A percentile compares a stretch with the other conserved stretches of the same genome.
phyloP scores from a whole-genome alignment of 2,113 vertebrate species.

The Dipodomys spectabilis region DNA sequence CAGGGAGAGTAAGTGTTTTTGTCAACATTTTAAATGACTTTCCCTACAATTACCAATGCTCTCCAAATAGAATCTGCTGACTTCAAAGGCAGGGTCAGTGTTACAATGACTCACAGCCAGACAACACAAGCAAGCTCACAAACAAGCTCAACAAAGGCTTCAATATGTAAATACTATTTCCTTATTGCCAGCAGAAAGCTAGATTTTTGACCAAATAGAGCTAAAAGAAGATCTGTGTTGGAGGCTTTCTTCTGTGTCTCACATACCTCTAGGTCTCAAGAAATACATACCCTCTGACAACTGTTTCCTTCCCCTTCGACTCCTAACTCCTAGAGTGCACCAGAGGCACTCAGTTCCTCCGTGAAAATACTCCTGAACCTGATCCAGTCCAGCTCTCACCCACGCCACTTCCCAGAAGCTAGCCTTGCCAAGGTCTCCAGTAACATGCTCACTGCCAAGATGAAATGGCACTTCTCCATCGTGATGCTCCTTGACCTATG shows the following conservation, averaged over 20 bases:
- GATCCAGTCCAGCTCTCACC: constrained; percentile 73
- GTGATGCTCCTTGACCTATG: constrained; percentile 80
- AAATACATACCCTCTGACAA: constrained; percentile 63
- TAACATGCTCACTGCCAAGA: constrained; percentile 81
- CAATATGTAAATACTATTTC: constrained; percentile 46
- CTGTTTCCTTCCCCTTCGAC: constrained; percentile 60
- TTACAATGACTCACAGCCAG: constrained; percentile 63
- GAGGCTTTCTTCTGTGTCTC: constrained; percentile 14
- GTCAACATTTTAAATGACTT: constrained; percentile 66
- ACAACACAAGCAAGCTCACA: constrained; percentile 66
- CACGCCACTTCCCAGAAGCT: constrained; percentile 82
- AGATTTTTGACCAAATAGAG: background rate
- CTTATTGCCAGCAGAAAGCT: constrained; percentile 59
- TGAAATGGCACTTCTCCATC: constrained; percentile 75
- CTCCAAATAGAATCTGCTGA: constrained; percentile 76
- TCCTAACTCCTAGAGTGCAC: constrained; percentile 81
- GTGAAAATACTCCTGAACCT: constrained; percentile 78
- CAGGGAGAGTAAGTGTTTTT: constrained; percentile 68
- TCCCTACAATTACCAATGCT: constrained; percentile 48
- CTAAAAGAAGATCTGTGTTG: background rate
- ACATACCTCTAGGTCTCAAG: constrained; percentile 28
- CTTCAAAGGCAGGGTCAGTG: constrained; percentile 59
- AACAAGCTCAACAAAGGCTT: constrained; percentile 68
- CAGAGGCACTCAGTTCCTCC: constrained; percentile 73
- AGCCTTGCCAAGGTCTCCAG: constrained; percentile 82